Evolutionary conservation across 2,797 vertebrate species (phyloP), one percentile per base, ranked within the genome.

Genomic region (Xerus rutilus): DNA sequence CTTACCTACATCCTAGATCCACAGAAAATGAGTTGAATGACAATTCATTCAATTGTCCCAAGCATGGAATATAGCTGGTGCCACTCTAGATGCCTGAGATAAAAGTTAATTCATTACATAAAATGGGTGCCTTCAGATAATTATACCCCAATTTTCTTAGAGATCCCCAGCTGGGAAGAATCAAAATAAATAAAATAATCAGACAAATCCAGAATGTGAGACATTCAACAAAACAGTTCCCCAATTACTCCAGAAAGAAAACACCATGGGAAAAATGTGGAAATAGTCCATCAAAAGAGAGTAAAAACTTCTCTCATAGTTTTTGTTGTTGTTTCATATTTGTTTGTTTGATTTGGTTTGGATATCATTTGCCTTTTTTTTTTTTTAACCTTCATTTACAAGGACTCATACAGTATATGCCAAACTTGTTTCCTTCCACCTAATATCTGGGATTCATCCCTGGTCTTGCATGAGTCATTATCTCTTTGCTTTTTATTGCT

Each of bases 21-120:
- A 91, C 23, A 89, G 83, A 91, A 91, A 88, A 77, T 23, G n/a
- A 81, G 18, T n/a, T 86, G 6, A 86, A 49, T 21, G 39, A 73
- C 28, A 5, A 62, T 78, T 86, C 70, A 18, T 30, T 49, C 47
- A 84, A 3, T 54, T 78, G 21, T 89, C 35, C 62, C 62, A 74
- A 86, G 43, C 89, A 65, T 0, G 2, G 13, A 93, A 49, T 4
- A 5, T 32, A 86, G 76, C 3, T 15, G n/a, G 3, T 18, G 43
- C 32, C 14, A 49, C 49, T 79, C 8, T 69, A 94, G 49, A 57
- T 65, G 15, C 30, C 7, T 11, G 3, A 13, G 12, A 8, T 20
- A 35, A 52, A 85, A 74, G 30, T 77, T 86, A 62, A n/a, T 70
- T 87, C 11, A 18, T 52, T 7, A 70, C 35, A 54, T 65, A 64